phyloP scores from a whole-genome alignment of 2,113 vertebrate species.

The Dissostichus mawsoni region DNA sequence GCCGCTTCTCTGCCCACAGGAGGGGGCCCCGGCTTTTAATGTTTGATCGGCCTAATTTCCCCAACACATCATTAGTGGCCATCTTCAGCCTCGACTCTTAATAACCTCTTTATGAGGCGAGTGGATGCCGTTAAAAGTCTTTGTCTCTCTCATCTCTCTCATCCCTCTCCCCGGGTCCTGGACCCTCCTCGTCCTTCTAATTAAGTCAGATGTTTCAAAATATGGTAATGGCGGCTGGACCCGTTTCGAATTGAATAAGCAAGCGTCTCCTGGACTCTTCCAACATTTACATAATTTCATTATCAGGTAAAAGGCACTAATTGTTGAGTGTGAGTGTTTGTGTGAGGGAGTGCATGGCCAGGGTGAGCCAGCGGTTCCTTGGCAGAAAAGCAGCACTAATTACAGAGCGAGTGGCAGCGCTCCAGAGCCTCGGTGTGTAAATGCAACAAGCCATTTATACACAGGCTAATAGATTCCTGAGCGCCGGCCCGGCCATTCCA shows the following conservation, averaged over 20 bases:
- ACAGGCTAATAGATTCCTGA: constrained; percentile 78
- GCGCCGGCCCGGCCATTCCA: constrained; percentile 63
- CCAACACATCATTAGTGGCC: constrained; percentile 99
- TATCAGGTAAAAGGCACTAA: constrained; percentile 94
- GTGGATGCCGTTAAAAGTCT: constrained; percentile 86
- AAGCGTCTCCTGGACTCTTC: constrained; percentile 86
- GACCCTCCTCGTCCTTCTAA: constrained; percentile 86
- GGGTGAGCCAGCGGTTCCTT: constrained; percentile 69
- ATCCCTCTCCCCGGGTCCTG: constrained; percentile 74
- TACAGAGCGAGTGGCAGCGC: constrained; percentile 92
- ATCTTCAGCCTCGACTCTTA: constrained; percentile 95
- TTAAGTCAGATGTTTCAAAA: constrained; percentile 99
- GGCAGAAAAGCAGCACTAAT: constrained; percentile 88
- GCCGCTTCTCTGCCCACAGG: constrained; percentile 98
- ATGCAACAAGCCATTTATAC: constrained; percentile 80
- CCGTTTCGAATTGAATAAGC: constrained; percentile 91
- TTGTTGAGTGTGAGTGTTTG: constrained; percentile 74
- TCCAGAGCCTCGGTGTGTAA: constrained; percentile 75
- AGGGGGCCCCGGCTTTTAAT: constrained; percentile 94
- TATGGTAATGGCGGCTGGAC: constrained; percentile 94
- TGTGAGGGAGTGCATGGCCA: constrained; percentile 49
- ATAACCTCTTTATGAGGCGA: constrained; percentile 99
- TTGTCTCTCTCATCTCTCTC: constrained; percentile 76
- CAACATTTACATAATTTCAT: constrained; percentile 99
- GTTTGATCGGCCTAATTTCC: constrained; percentile 99